Percentiles rank a stretch among this genome's conserved stretches.
These are phyloP conservation scores for Cnemophilus loriae DNA, from an alignment of 2,113 vertebrate species.

Conservation along the genomic window DNA sequence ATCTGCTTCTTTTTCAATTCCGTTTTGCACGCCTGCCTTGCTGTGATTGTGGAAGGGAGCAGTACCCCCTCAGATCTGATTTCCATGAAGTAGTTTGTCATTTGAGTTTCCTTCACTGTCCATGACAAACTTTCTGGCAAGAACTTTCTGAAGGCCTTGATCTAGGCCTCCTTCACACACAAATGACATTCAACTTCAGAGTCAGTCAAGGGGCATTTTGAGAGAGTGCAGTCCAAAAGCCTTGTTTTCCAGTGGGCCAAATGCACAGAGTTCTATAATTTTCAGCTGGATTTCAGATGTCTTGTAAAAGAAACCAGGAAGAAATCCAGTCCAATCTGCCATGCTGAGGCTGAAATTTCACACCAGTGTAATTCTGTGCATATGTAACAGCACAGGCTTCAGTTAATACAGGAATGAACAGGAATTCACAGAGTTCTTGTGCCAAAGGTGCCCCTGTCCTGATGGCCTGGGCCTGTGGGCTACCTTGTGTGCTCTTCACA, in stretches of 20 bases:
- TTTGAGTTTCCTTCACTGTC: background rate
- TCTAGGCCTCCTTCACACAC: background rate
- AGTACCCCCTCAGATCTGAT: background rate
- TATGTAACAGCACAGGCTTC: background rate
- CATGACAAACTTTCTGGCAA: background rate
- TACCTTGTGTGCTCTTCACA: background rate
- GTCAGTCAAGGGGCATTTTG: background rate
- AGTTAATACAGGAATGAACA: background rate
- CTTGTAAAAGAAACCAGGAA: background rate
- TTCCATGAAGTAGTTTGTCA: background rate
- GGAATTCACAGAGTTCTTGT: background rate
- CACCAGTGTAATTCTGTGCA: background rate
- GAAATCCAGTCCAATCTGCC: background rate
- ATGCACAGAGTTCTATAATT: background rate
- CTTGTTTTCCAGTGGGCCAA: background rate
- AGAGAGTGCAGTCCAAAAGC: background rate
- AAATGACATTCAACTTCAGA: background rate
- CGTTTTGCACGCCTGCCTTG: background rate
- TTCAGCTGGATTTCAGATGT: background rate
- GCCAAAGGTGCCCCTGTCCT: background rate
- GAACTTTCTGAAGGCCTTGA: background rate
- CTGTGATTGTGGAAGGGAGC: background rate
- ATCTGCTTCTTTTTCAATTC: background rate
- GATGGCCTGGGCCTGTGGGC: background rate
- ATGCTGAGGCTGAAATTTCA: background rate